Conservation (phyloP, 2,113 vertebrate species). For the Lophius piscatorius region DNA sequence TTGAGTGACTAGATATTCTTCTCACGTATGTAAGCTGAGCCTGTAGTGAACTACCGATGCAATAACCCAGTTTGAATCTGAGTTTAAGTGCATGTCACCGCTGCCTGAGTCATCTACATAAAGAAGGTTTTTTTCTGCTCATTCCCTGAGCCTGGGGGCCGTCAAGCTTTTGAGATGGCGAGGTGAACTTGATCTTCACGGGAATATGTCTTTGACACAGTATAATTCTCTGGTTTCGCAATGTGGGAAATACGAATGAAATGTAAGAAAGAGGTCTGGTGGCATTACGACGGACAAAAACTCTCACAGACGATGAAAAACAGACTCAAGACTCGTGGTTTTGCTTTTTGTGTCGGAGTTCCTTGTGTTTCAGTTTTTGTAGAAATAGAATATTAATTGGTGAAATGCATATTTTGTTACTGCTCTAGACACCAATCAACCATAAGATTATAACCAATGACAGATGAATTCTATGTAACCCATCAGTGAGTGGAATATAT, state of each 20-base stretch:
- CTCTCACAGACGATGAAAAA: not conserved
- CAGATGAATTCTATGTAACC: too few relatives aligned
- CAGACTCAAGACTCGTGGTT: not conserved
- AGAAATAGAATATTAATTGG: too few relatives aligned
- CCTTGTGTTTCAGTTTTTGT: too few relatives aligned
- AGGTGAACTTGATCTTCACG: not conserved
- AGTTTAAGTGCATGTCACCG: not conserved
- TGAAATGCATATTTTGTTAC: too few relatives aligned
- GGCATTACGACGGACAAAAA: too few relatives aligned
- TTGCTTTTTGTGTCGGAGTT: not conserved
- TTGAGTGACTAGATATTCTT: too few relatives aligned
- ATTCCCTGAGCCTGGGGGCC: constrained; percentile 9
- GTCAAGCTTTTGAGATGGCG: not conserved
- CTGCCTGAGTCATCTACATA: not conserved
- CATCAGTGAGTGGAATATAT: too few relatives aligned
- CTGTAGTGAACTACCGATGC: too few relatives aligned
- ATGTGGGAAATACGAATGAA: constrained; percentile 28
- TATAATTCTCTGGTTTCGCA: not conserved
- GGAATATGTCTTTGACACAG: constrained; percentile 1
- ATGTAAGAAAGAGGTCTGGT: too few relatives aligned
- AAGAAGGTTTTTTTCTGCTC: constrained; percentile 3
- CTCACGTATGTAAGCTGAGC: too few relatives aligned
- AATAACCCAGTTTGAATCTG: not conserved
- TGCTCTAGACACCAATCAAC: too few relatives aligned
- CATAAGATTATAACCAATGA: too few relatives aligned